phyloP scores from a whole-genome alignment of 1,140 invertebrate genomes.

The Drosophila kurseongensis region DNA sequence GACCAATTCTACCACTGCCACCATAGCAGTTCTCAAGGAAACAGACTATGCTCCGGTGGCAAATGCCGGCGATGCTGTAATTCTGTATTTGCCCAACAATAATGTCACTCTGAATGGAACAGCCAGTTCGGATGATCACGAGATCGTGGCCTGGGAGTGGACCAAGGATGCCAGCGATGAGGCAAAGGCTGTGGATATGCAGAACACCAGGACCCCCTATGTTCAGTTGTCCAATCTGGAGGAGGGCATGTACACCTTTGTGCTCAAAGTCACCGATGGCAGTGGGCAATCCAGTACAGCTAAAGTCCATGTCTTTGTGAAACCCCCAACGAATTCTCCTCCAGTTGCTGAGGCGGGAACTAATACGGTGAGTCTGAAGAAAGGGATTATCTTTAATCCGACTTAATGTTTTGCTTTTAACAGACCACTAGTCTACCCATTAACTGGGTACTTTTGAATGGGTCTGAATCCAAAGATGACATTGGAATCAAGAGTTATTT shows the following conservation, averaged over 20 bases:
- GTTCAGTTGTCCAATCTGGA: slow-evolving; percentile 92
- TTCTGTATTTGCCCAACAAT: slow-evolving; percentile 96
- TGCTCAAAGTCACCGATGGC: slow-evolving; percentile 95
- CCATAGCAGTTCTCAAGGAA: slow-evolving; percentile 95
- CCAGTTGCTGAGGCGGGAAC: slow-evolving; percentile 89
- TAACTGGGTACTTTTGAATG: slow-evolving; percentile 92
- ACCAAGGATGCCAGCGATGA: slow-evolving; percentile 94
- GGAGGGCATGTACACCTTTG: slow-evolving; percentile 97
- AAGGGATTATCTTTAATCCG: no score
- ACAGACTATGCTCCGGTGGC: slow-evolving; percentile 97
- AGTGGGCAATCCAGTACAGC: slow-evolving; percentile 94
- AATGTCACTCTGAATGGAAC: slow-evolving; percentile 95
- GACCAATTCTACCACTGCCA: slow-evolving; percentile 93
- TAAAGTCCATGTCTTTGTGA: slow-evolving; percentile 96
- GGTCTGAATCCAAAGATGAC: slow-evolving; percentile 93
- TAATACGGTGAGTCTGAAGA: slow-evolving; percentile 77
- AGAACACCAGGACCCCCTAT: slow-evolving; percentile 95
- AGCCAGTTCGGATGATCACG: slow-evolving; percentile 95
- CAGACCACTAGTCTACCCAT: slow-evolving; percentile 92
- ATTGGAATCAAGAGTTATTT: slow-evolving; percentile 92
- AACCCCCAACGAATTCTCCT: slow-evolving; percentile 93
- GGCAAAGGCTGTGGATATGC: slow-evolving; percentile 95
- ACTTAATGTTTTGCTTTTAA: neutral
- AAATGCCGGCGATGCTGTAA: slow-evolving; percentile 95
- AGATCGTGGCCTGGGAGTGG: slow-evolving; percentile 97